Base-by-base conservation (phyloP, 2,888 invertebrate species). In the Lycaena phlaeas region DNA sequence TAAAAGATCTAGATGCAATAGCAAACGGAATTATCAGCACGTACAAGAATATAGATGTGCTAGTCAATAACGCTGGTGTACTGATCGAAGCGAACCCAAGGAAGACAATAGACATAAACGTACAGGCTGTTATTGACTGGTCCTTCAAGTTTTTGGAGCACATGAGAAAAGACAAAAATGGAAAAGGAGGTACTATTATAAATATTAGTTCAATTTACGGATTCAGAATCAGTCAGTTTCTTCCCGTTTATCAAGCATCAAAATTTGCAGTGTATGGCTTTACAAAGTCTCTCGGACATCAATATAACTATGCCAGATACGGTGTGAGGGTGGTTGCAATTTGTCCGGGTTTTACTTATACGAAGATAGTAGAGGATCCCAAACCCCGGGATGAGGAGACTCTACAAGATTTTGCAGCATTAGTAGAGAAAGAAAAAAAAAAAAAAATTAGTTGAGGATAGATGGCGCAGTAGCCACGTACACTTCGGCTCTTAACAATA, bases 201-300 rank as follows among this genome's bases (percentile, higher is more conserved):
- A 90, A 90, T 54, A 73, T 88, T 10, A 77, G 87, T 1, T 88
- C 89, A 1, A 79, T 87, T 14, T 77, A 84, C 47, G 88, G 88
- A 0, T 68, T 79, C 27, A 67, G 72, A 47, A 66, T 84, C 0
- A 62, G 75, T 17, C 72, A 79, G 5, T 73, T 72, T 11, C 53
- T 73, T 15, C 87, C 88, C 1, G 66, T 84, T n/a, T 88, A 88
- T 56, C 76, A 78, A 2, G 86, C 86, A 1, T 86, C 87, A 0
- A 88, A 88, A 56, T 77, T 75, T 46, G 84, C 77, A 11, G 74
- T 86, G 2, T 54, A 75, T 26, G 85, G 82, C 6, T 57, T 86
- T 34, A 69, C 69, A 28, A 66, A 65, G 39, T 75, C 77, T 2
- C 31, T 77, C 61, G 55, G 84, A 51, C 47, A 67, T 57, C 52